phyloP scores from a whole-genome alignment of 2,888 invertebrate species.

The Elmis aenea region DNA sequence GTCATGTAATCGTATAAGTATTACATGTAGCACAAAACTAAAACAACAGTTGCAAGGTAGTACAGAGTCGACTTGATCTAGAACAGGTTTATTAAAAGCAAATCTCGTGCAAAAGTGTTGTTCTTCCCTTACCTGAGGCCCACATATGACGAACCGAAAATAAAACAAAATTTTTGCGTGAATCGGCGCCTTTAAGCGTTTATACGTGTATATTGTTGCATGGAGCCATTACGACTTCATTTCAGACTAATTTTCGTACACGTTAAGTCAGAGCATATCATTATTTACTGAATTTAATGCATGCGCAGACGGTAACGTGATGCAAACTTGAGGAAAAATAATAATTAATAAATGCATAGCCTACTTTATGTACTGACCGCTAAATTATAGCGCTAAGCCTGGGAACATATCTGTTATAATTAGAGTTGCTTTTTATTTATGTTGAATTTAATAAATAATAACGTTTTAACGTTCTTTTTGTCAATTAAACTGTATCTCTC shows the following conservation, averaged over 20 bases:
- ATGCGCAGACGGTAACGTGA: constrained; percentile 14
- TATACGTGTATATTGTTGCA: constrained; percentile 18
- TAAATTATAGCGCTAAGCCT: constrained; percentile 28
- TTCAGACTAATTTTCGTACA: constrained; percentile 16
- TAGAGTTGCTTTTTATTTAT: constrained; percentile 16
- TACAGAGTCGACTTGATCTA: neutral
- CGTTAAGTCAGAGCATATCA: constrained; percentile 9
- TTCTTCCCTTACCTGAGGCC: constrained; percentile 25
- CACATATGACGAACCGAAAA: constrained; percentile 23
- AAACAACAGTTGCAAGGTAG: neutral
- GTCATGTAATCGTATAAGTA: too few species aligned
- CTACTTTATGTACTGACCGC: constrained; percentile 24
- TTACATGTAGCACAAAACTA: constrained; percentile 1
- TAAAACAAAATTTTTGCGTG: constrained; percentile 24
- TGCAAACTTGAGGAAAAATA: constrained; percentile 11
- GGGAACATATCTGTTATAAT: constrained; percentile 28
- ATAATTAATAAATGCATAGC: constrained; percentile 22
- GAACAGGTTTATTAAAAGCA: constrained; percentile 14
- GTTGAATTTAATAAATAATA: constrained; percentile 15
- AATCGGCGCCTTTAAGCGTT: constrained; percentile 25
- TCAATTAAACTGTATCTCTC: neutral
- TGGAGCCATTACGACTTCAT: constrained; percentile 18
- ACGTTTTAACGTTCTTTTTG: constrained; percentile 3
- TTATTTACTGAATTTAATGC: constrained; percentile 13
- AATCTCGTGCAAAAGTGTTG: constrained; percentile 14